Conservation (phyloP, 2,113 vertebrate genomes). For the Hipposideros armiger region DNA sequence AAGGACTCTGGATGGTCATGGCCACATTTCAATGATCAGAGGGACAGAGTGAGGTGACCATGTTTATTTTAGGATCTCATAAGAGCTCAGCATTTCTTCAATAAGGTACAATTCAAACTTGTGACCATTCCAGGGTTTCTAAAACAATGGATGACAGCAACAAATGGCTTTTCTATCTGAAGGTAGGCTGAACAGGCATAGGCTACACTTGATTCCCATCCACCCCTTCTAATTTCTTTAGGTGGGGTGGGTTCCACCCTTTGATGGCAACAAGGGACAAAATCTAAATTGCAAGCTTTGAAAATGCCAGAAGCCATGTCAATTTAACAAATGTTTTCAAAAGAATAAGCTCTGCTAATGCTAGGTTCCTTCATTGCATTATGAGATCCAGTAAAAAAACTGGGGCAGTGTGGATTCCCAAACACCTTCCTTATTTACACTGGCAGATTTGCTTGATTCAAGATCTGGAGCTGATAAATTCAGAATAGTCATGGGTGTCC, state of each 20-base stretch:
- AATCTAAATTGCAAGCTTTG: neutral
- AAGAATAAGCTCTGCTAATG: neutral
- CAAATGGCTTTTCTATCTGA: neutral
- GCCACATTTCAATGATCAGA: neutral
- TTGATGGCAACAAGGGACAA: neutral
- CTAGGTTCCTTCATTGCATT: neutral
- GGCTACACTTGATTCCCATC: neutral
- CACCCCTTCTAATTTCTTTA: neutral
- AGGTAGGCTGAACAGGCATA: neutral
- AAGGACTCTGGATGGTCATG: neutral
- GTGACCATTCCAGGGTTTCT: neutral
- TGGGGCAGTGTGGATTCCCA: neutral
- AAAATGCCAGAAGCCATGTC: neutral
- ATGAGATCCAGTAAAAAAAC: neutral
- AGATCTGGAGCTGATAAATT: neutral
- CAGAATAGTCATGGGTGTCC: neutral
- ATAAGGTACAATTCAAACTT: neutral
- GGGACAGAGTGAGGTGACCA: neutral
- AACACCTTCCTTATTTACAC: neutral
- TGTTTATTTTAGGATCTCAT: neutral
- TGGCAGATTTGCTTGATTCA: neutral
- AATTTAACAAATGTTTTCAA: neutral
- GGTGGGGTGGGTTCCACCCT: neutral
- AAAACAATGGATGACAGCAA: neutral
- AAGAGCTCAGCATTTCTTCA: neutral